These are phyloP conservation scores for Tringa solitaria DNA, from an alignment of 2,113 vertebrate genomes.

Conservation along the genomic window DNA sequence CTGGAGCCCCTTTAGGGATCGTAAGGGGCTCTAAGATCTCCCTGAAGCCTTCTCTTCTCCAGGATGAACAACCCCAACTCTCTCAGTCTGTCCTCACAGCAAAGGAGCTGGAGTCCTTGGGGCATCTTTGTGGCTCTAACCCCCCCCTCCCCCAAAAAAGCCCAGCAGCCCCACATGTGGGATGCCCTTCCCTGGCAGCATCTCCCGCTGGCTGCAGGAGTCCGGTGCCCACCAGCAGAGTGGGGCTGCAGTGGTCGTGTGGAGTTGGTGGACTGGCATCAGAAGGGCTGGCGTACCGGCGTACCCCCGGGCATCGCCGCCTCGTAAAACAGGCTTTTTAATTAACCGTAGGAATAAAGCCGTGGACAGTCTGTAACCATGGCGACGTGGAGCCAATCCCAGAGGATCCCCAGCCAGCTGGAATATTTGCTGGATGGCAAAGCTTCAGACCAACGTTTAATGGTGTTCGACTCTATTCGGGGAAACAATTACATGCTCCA, in stretches of 20 bases:
- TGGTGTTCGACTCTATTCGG: slow-evolving; percentile 48
- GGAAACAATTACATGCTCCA: slow-evolving; percentile 70
- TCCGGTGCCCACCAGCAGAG: rapidly evolving
- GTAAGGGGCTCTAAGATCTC: too few relatives aligned
- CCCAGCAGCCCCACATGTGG: rapidly evolving
- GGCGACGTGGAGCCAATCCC: slow-evolving; percentile 53
- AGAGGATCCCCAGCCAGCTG: slow-evolving; percentile 61
- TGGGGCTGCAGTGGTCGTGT: rapidly evolving
- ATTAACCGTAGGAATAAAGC: slow-evolving; percentile 51
- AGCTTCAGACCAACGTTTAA: slow-evolving; percentile 56
- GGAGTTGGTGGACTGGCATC: background rate
- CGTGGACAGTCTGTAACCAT: slow-evolving; percentile 57
- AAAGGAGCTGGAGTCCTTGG: too few relatives aligned
- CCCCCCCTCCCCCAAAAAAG: rapidly evolving
- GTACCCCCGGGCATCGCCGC: background rate
- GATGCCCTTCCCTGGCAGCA: background rate
- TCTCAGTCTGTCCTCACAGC: too few relatives aligned
- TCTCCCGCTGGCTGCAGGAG: background rate
- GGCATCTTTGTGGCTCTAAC: too few relatives aligned
- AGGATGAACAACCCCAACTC: too few relatives aligned
- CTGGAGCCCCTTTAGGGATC: too few relatives aligned
- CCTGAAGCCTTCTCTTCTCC: too few relatives aligned
- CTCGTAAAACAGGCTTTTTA: slow-evolving; percentile 39
- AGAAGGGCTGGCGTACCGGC: background rate
- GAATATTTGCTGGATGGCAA: slow-evolving; percentile 68